Conservation (phyloP, 2,797 vertebrate genomes). For the Acrossocheilus wenchowensis region DNA sequence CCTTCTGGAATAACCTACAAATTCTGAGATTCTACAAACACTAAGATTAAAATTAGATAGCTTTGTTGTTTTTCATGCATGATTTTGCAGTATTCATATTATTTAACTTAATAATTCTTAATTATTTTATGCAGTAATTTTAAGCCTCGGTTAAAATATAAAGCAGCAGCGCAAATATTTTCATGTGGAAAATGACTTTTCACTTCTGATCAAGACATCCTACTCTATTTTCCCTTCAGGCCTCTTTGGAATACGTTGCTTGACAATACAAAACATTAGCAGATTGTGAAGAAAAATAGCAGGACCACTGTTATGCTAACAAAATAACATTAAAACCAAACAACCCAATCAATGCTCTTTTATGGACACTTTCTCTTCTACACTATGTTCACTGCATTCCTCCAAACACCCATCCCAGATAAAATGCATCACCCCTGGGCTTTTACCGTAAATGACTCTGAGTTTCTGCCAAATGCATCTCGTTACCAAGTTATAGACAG, state of each 20-base stretch:
- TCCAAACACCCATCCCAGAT: constrained; percentile 8
- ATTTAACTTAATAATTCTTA: background rate
- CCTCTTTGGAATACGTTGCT: background rate
- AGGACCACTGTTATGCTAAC: constrained; percentile 4
- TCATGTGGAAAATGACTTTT: background rate
- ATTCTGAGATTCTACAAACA: no score
- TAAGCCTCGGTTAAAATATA: background rate
- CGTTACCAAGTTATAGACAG: background rate
- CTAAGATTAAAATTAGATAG: background rate
- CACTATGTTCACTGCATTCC: constrained; percentile 1
- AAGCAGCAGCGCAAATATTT: background rate
- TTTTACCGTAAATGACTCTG: background rate
- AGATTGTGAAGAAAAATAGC: background rate
- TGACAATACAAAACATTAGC: background rate
- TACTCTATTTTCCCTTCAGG: background rate
- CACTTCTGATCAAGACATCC: background rate
- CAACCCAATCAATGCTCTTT: constrained; percentile 6
- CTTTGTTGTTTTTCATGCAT: background rate
- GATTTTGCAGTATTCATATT: background rate
- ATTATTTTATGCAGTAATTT: background rate
- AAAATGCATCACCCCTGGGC: background rate
- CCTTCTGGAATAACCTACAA: no score
- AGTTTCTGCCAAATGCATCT: background rate
- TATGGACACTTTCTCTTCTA: background rate
- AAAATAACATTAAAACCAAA: constrained; percentile 14